Evolutionary conservation across 2,888 invertebrate genomes (phyloP), one percentile per base, ranked within the genome.

Genomic region (Diogma glabrata): DNA sequence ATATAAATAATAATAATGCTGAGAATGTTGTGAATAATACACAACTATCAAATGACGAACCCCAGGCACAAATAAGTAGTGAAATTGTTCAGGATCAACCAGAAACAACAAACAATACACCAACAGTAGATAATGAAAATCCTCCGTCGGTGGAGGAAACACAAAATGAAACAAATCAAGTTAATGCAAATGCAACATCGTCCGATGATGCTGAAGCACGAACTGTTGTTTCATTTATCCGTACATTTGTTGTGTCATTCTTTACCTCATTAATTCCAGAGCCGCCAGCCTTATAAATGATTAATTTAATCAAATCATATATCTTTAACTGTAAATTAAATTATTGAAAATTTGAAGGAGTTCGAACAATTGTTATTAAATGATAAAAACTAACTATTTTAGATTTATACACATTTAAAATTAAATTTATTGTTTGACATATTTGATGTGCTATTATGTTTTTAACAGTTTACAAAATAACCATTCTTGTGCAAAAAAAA

Each of bases 221-320:
- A 47, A 76, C 84, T 54, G 68, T 84, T 54, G 70, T 90, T 55
- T 82, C 84, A 45, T 77, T 90, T 17, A 80, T 87, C 19, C 89
- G 90, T 84, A 90, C 90, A 63, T 89, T 95, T 68, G 81, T 96
- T 59, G 82, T 89, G 1, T 87, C 93, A 3, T 95, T 96, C 71
- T 92, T 96, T 67, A 83, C 93, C 9, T 96, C 95, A 1, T 74
- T 97, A 51, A 83, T 96, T 66, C 96, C 96, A 0, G 92, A 94
- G 63, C 84, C 87, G 57, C 91, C 86, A 51, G 67, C 67, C 54
- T 56, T 67, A 57, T 67, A 67, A 60, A 49, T n/a, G n/a, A n/a
- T n/a, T n/a, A n/a, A n/a, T n/a, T n/a, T n/a, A n/a, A n/a, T n/a
- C n/a, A n/a, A n/a, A n/a, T n/a, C n/a, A n/a, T n/a, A n/a, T n/a